Conservation (phyloP, 2,797 vertebrate species). For the Cirrhinus mrigala region DNA sequence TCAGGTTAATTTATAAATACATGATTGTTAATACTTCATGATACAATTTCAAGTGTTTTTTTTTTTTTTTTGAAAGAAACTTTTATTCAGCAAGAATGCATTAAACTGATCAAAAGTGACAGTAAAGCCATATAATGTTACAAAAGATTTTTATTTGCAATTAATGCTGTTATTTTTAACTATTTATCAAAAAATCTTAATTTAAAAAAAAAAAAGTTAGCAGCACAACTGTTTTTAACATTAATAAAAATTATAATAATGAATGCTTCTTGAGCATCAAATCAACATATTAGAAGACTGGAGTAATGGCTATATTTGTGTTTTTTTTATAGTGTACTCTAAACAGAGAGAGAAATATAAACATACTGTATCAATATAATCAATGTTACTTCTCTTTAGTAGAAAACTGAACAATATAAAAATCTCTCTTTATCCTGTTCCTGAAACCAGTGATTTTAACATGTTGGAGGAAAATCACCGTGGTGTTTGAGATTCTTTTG, state of each 20-base stretch:
- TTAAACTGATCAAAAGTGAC: constrained; percentile 8
- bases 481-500: constrained; percentile 17
- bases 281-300: not conserved
- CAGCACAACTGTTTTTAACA: not conserved
- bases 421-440: constrained; percentile 10
- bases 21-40: not conserved
- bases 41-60: not conserved
- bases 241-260: not conserved
- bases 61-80: not conserved
- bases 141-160: not conserved
- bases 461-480: constrained; percentile 20
- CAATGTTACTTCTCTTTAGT: constrained; percentile 9
- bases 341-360: not conserved
- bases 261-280: not conserved
- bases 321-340: constrained; percentile 12
- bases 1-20: not conserved
- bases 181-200: not conserved
- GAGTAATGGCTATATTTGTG: not conserved
- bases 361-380: not conserved
- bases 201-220: not conserved
- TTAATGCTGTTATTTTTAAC: not conserved
- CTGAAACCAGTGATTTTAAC: not conserved
- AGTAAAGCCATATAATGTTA: not conserved
- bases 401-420: not conserved
- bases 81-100: not conserved